phyloP scores from a whole-genome alignment of 2,113 vertebrate species.

The Embiotoca jacksoni region DNA sequence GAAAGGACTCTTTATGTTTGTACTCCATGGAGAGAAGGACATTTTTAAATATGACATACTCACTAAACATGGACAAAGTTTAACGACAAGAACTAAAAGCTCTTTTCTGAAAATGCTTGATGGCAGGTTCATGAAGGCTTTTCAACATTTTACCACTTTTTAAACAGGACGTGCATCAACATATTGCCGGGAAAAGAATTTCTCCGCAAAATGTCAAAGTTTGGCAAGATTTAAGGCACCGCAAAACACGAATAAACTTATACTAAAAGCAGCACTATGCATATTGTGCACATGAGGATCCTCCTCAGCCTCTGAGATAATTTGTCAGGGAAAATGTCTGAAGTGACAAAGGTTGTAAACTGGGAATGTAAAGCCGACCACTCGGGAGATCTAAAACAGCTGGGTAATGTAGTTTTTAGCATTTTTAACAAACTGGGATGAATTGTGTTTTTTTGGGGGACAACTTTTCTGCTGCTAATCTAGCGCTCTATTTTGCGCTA shows the following conservation, averaged over 20 bases:
- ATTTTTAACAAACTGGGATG: background rate
- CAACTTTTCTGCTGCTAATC: background rate
- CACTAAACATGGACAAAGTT: background rate
- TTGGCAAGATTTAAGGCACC: background rate
- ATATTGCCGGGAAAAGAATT: background rate
- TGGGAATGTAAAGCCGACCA: background rate
- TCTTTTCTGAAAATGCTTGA: conserved; percentile 6
- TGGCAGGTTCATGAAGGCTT: conserved; percentile 4
- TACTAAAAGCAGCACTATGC: background rate
- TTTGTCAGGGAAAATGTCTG: background rate
- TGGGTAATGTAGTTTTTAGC: background rate
- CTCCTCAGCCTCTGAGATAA: background rate
- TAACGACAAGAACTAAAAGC: background rate
- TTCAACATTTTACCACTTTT: conserved; percentile 3
- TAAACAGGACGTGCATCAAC: conserved; percentile 6
- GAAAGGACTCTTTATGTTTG: background rate
- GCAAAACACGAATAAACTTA: background rate
- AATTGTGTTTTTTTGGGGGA: background rate
- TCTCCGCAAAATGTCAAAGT: background rate
- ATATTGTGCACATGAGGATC: background rate
- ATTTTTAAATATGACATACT: background rate
- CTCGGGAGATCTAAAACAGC: background rate
- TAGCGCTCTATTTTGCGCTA: background rate
- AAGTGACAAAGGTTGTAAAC: background rate
- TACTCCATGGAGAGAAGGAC: background rate